Base-by-base conservation (phyloP, 2,113 vertebrate genomes). In the Bos indicus region DNA sequence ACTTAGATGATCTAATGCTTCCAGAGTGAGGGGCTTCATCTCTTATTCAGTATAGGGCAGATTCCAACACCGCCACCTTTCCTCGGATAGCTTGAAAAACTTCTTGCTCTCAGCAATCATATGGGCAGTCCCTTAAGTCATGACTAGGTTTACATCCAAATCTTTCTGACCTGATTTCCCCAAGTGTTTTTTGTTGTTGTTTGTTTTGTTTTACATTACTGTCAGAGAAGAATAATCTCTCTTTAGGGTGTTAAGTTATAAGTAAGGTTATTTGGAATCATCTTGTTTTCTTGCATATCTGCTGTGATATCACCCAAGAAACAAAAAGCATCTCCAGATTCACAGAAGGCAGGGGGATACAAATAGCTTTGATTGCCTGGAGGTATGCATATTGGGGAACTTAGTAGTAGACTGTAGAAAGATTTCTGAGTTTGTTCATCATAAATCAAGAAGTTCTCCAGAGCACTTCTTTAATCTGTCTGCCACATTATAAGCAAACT, bases 101-200 rank as follows among this genome's bases (percentile, higher is more conserved):
- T 99, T 99, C 98, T 99, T 99, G 98, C 98, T 99, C 80, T 98
- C 98, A 56, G 98, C 95, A 3, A 98, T 99, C 98, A 98, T 98
- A 84, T 98, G 98, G 77, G 97, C 97, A 10, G 98, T 94, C 16
- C 98, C 98, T 97, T 99, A 98, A 10, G 98, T 99, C 62, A 97
- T 98, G 93, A 98, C 97, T 97, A 99, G 92, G 40, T 99, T 99
- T 98, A 99, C 98, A 98, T 98, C 98, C 77, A 98, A 87, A 94
- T 99, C 98, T 96, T 99, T 99, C 95, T 99, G 97, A 90, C 98
- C 98, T 0, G 98, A 98, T 97, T 99, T 99, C 21, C 97, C 98
- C 48, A 98, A 88, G 96, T 98, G 99, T 90, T 74, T 74, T 40
- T 36, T 36, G 17, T 74, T 74, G 10, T 23, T 71, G 19, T 71